These are phyloP conservation scores for Ceratina japonica DNA, from an alignment of 1,140 invertebrate genomes.

Conservation along the genomic window DNA sequence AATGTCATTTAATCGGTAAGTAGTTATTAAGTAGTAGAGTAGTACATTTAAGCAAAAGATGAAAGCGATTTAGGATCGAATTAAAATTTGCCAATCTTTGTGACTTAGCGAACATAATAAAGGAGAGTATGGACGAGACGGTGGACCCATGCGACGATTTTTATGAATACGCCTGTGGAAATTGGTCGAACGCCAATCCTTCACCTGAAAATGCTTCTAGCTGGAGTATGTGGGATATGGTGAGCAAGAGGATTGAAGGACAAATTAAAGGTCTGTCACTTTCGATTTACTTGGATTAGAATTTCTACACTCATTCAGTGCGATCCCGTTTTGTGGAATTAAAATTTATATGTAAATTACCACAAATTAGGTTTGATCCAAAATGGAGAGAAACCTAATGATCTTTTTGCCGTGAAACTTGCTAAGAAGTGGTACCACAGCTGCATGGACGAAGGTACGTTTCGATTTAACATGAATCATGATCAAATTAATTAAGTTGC, in stretches of 20 bases:
- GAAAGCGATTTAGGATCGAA: no score
- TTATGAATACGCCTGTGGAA: constrained; percentile 53
- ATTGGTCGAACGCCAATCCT: constrained; percentile 34
- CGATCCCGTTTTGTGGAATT: not conserved
- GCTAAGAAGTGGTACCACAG: constrained; percentile 57
- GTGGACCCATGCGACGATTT: constrained; percentile 53
- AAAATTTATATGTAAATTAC: no score
- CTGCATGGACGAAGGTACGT: constrained; percentile 57
- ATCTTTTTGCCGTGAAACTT: constrained; percentile 51
- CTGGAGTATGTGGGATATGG: constrained; percentile 26
- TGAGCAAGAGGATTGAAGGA: not conserved
- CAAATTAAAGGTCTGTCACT: constrained; percentile 24
- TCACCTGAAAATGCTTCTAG: not conserved
- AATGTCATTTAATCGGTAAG: constrained; percentile 49
- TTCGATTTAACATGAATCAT: not conserved
- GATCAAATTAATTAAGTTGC: not conserved
- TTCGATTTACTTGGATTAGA: no score
- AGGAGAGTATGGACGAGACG: constrained; percentile 34
- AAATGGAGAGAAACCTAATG: constrained; percentile 1
- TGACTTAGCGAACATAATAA: constrained; percentile 26
- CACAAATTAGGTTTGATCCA: constrained; percentile 47
- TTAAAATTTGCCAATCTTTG: no score
- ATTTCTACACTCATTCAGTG: no score
- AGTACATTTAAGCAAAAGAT: not conserved
- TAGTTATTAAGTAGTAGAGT: no score